These are phyloP conservation scores for Atlantisia rogersi DNA, from an alignment of 2,113 vertebrate species.

Conservation along the genomic window DNA sequence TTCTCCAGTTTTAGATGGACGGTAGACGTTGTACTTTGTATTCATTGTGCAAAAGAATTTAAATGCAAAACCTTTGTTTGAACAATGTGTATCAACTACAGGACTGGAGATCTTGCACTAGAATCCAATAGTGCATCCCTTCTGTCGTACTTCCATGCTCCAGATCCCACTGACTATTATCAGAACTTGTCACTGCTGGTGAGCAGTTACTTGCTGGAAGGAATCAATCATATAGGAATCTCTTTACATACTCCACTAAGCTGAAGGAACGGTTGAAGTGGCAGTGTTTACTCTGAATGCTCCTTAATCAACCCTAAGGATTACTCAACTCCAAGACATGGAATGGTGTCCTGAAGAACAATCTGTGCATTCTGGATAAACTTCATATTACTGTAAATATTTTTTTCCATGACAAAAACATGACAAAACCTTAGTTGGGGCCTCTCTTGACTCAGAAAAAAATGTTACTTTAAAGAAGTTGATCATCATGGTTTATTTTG, in stretches of 20 bases:
- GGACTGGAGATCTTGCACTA: neutral
- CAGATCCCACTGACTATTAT: neutral
- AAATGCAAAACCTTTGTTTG: neutral
- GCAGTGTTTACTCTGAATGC: neutral
- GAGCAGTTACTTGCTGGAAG: accelerated
- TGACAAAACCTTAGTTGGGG: neutral
- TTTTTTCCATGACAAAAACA: neutral
- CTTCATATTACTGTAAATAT: neutral
- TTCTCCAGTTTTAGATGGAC: neutral
- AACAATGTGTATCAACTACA: neutral
- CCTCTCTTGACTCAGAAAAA: neutral
- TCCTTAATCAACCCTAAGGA: neutral
- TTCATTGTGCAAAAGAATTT: neutral
- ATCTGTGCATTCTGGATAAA: neutral
- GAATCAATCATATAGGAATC: neutral
- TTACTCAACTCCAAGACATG: neutral
- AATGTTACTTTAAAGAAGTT: neutral
- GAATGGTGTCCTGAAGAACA: neutral
- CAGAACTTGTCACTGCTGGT: neutral
- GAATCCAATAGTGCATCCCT: neutral
- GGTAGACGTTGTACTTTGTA: neutral
- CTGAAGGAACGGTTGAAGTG: neutral
- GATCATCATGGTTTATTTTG: neutral
- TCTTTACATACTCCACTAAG: neutral
- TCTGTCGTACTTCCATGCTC: neutral